Percentiles rank a stretch among this genome's conserved stretches.
Conservation (phyloP, 2,888 invertebrate genomes). For the Athalia rosae region DNA sequence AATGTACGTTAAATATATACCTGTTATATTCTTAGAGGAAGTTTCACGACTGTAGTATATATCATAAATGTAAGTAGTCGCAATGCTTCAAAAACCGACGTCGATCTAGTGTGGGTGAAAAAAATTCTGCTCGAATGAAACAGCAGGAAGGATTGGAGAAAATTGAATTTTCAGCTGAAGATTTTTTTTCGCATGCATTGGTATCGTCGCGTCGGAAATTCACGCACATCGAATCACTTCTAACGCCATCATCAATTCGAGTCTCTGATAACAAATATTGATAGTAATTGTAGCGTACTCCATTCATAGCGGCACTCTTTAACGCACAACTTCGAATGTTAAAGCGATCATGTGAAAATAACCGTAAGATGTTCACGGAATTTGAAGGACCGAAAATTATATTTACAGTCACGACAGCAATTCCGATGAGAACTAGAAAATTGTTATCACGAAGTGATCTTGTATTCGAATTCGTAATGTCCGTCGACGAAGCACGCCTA, state of each 20-base stretch:
- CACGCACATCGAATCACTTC: constrained; percentile 45
- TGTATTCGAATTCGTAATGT: constrained; percentile 4
- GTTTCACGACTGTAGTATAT: constrained; percentile 25
- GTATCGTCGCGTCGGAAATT: constrained; percentile 26
- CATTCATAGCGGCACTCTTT: constrained; percentile 37
- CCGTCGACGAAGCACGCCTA: constrained; percentile 3
- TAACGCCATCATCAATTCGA: not conserved
- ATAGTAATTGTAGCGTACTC: not conserved
- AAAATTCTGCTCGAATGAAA: not conserved
- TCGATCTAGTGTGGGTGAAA: constrained; percentile 11
- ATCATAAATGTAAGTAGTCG: constrained; percentile 37
- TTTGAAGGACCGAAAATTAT: not conserved
- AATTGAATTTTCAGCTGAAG: not conserved
- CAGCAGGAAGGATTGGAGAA: not conserved
- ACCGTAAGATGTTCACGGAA: not conserved
- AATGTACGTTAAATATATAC: constrained; percentile 32
- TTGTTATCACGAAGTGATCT: constrained; percentile 2
- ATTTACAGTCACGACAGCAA: constrained; percentile 5
- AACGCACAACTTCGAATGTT: constrained; percentile 33
- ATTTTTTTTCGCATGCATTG: constrained; percentile 3
- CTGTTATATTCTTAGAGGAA: constrained; percentile 25
- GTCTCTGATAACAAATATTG: too few relatives aligned
- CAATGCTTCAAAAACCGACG: constrained; percentile 26
- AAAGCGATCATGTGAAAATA: constrained; percentile 20
- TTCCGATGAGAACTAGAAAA: not conserved